Percentiles rank a stretch among this genome's conserved stretches.
Conservation (phyloP, 2,888 invertebrate species). For the Mactromeris polynyma region DNA sequence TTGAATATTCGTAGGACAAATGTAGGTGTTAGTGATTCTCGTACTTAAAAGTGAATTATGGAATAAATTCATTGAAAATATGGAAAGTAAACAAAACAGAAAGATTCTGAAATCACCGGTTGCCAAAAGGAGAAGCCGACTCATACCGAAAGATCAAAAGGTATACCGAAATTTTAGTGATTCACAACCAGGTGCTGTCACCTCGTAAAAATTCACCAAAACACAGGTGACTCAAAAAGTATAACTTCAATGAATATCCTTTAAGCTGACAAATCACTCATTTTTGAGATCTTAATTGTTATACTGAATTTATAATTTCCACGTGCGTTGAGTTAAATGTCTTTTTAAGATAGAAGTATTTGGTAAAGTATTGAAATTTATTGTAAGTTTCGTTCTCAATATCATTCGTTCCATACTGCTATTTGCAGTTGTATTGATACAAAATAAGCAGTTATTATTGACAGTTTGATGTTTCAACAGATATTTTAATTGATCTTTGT, state of each 20-base stretch:
- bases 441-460: no score
- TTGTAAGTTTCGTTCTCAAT: not conserved
- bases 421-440: not conserved
- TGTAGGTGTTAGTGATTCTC: not conserved
- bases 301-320: not conserved
- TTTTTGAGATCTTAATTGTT: not conserved
- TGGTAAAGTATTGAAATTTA: not conserved
- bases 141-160: conserved; percentile 80
- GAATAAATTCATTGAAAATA: conserved; percentile 40
- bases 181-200: conserved; percentile 36
- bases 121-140: conserved; percentile 81
- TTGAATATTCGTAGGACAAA: conserved; percentile 30
- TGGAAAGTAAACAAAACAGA: conserved; percentile 68
- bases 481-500: no score
- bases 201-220: not conserved
- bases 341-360: not conserved
- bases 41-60: conserved; percentile 26
- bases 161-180: conserved; percentile 70
- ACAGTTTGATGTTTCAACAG: no score
- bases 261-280: not conserved
- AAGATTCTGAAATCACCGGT: conserved; percentile 82
- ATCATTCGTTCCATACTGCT: not conserved
- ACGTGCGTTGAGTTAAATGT: not conserved
- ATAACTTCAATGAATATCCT: not conserved
- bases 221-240: conserved; percentile 16